A percentile compares a stretch with the other conserved stretches of the same genome.
Evolutionary conservation across 1,140 invertebrate genomes (phyloP).

Genomic region (Calosoma granatense): DNA sequence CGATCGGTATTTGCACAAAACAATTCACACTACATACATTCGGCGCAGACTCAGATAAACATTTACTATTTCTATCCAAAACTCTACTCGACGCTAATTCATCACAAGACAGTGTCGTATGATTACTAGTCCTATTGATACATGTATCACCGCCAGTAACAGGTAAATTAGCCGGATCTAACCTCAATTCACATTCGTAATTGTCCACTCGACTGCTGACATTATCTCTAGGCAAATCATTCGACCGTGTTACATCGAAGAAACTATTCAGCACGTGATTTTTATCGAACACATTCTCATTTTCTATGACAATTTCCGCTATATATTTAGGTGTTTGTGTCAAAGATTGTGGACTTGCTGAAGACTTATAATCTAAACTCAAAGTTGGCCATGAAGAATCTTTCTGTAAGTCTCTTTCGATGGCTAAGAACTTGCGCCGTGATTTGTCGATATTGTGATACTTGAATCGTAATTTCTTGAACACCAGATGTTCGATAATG

Average conservation of each 20-base stretch:
- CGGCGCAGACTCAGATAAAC: neutral
- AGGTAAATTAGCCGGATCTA: neutral
- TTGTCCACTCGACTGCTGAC: neutral
- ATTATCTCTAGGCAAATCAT: no score
- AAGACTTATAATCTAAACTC: conserved; percentile 30
- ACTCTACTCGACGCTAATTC: neutral
- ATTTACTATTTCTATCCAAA: neutral
- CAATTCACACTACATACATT: neutral
- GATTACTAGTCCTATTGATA: neutral
- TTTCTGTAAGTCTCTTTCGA: conserved; percentile 44
- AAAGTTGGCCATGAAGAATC: conserved; percentile 50
- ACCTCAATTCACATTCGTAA: neutral
- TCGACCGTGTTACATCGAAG: conserved; percentile 19
- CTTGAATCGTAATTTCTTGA: conserved; percentile 40
- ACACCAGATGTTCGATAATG: conserved; percentile 46
- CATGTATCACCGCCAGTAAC: neutral
- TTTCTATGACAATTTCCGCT: conserved; percentile 36
- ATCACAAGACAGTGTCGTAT: neutral
- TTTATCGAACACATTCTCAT: conserved; percentile 27
- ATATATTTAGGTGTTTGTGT: conserved; percentile 29
- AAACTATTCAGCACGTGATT: conserved; percentile 35
- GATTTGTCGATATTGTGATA: conserved; percentile 48
- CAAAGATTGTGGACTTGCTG: conserved; percentile 24
- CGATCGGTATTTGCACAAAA: neutral
- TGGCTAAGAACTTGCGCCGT: conserved; percentile 46